Conservation (phyloP, 2,797 vertebrate species). For the Thamnophis elegans region DNA sequence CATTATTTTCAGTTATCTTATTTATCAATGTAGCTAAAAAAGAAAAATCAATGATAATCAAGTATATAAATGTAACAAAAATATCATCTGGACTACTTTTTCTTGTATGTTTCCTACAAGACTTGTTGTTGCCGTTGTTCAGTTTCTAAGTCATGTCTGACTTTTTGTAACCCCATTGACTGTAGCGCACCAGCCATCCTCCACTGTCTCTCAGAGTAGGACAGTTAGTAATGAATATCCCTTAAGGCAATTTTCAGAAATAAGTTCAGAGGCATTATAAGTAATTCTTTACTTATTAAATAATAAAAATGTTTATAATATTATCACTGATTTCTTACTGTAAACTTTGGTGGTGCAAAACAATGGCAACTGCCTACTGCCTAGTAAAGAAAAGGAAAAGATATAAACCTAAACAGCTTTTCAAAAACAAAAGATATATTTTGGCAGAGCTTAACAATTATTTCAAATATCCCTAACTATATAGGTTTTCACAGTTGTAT, state of each 20-base stretch:
- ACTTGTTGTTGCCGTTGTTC: background rate
- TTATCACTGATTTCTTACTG: background rate
- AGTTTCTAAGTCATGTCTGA: background rate
- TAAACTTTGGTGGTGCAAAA: background rate
- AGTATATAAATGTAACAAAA: background rate
- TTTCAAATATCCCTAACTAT: background rate
- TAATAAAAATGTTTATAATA: background rate
- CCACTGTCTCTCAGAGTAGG: background rate
- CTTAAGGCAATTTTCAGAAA: background rate
- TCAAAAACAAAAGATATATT: background rate
- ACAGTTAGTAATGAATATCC: background rate
- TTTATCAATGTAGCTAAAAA: background rate
- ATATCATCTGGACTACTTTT: background rate
- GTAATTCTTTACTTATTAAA: background rate
- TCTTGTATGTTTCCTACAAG: background rate
- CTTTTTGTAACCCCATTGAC: background rate
- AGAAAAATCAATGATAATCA: background rate
- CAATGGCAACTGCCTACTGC: background rate
- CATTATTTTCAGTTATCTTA: background rate
- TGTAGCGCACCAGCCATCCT: background rate
- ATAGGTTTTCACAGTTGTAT: background rate
- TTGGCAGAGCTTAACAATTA: background rate
- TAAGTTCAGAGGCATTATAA: background rate
- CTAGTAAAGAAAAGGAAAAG: background rate
- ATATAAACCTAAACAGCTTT: background rate